Evolutionary conservation across 2,797 vertebrate genomes (phyloP), one percentile per base, ranked within the genome.

Genomic region (Gymnothorax javanicus): DNA sequence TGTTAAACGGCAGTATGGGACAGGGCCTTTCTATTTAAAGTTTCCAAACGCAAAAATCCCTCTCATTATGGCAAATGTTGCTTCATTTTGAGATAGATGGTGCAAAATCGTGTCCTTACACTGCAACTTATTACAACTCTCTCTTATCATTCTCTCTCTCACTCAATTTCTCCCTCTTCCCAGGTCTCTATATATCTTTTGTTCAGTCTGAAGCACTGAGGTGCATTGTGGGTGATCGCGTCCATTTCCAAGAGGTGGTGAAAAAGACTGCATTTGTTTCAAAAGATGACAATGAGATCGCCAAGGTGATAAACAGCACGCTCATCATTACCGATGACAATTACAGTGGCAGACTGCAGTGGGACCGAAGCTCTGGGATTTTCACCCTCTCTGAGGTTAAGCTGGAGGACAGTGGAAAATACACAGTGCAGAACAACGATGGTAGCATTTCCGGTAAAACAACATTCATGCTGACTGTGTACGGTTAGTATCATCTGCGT

Each of bases 381-480:
- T 83, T 90, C 84, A 84, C 57, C 75, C 81, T 90, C 69, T 62
- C 43, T 27, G n/a, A 82, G 20, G 87, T 90, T 23, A 87, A 50
- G 0, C 1, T 86, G 25, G 60, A n/a, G 4, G 84, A 90, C 33
- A 57, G 67, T 1, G 86, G 87, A 13, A 17, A 75, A 20, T 90
- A 90, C 33, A 25, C 13, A 62, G 83, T 58, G 27, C 84, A 87
- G 20, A 58, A 57, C 20, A 17, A 1, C 3, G 56, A 82, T 59
- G 56, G 23, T 9, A 7, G 5, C 1, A 7, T 12, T 15, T 43
- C 79, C 60, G 84, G 6, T 0, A 27, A 1, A 1, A 0, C 57
- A 2, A 20, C 6, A 8, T 87, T 86, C 64, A 17, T 82, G 27
- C 82, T 90, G 27, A 54, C 9, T 1, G 87, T 90, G 57, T 88